Evolutionary conservation across 2,797 vertebrate species (phyloP).

Genomic region (Bovichtus diacanthus): DNA sequence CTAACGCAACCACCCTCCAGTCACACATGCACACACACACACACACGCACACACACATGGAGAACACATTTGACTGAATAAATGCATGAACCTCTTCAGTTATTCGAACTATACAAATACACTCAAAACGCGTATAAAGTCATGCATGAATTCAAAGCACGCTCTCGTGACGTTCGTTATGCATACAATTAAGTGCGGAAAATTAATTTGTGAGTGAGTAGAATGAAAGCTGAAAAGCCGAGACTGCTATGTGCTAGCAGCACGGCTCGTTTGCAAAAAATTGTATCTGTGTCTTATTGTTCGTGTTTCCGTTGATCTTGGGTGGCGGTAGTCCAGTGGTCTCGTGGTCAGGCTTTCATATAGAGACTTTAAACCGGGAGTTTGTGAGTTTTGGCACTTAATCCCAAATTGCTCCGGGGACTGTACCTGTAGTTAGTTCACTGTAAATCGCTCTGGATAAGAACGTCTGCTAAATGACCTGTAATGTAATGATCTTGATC

Average conservation of each 20-base stretch:
- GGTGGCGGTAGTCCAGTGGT: too few species aligned
- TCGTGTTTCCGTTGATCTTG: background rate
- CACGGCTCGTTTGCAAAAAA: background rate
- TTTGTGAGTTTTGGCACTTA: too few species aligned
- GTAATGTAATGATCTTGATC: too few species aligned
- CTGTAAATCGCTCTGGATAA: too few species aligned
- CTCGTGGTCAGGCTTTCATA: too few species aligned
- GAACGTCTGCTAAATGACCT: too few species aligned
- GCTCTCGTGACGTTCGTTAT: background rate
- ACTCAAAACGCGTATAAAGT: background rate
- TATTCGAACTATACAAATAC: background rate
- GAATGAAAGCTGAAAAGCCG: background rate
- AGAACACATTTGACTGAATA: background rate
- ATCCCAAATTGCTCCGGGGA: too few species aligned
- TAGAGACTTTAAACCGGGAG: too few species aligned
- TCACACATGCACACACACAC: background rate
- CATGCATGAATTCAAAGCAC: conserved; percentile 1
- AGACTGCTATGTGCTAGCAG: conserved; percentile 2
- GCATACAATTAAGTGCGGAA: background rate
- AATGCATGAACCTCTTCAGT: background rate
- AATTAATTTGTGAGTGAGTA: background rate
- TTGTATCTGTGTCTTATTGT: background rate
- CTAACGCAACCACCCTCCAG: conserved; percentile 16
- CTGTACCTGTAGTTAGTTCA: too few species aligned
- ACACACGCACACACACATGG: too few species aligned